Conservation (phyloP, 2,888 invertebrate genomes). For the Cactoblastis cactorum region DNA sequence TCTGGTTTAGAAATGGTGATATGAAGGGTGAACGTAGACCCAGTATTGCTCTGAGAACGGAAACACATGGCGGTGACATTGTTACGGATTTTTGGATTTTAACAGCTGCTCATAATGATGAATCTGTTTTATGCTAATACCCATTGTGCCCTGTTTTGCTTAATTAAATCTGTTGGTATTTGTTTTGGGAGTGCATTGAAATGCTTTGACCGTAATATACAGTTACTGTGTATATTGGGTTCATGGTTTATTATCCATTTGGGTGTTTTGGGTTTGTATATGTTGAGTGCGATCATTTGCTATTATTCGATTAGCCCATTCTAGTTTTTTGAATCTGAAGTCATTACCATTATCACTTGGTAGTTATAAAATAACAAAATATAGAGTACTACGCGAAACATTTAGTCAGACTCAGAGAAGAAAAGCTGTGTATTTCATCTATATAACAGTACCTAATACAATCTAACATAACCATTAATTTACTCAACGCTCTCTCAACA, state of each 20-base stretch:
- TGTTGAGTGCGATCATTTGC: too few species aligned
- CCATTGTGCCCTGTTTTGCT: slow-evolving; percentile 8
- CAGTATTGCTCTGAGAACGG: slow-evolving; percentile 24
- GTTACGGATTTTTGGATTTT: slow-evolving; percentile 25
- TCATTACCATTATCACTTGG: too few species aligned
- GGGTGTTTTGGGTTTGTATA: not conserved
- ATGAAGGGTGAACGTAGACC: slow-evolving; percentile 1
- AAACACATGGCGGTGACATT: slow-evolving; percentile 27
- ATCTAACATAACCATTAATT: slow-evolving; percentile 15
- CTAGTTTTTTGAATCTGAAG: too few species aligned
- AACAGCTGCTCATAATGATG: slow-evolving; percentile 21
- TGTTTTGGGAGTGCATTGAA: not conserved
- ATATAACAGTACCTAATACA: too few species aligned
- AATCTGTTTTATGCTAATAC: slow-evolving; percentile 12
- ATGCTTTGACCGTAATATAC: slow-evolving; percentile 4
- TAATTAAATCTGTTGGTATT: slow-evolving; percentile 10
- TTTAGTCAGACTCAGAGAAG: too few species aligned
- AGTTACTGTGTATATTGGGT: not conserved
- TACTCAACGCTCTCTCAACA: slow-evolving; percentile 16
- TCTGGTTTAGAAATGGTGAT: slow-evolving; percentile 10
- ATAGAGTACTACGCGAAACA: too few species aligned
- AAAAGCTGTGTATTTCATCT: too few species aligned
- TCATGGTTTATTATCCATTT: not conserved
- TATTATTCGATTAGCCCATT: too few species aligned
- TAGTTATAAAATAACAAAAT: too few species aligned